Base-by-base conservation (phyloP, 2,797 vertebrate genomes). In the Picus viridis region DNA sequence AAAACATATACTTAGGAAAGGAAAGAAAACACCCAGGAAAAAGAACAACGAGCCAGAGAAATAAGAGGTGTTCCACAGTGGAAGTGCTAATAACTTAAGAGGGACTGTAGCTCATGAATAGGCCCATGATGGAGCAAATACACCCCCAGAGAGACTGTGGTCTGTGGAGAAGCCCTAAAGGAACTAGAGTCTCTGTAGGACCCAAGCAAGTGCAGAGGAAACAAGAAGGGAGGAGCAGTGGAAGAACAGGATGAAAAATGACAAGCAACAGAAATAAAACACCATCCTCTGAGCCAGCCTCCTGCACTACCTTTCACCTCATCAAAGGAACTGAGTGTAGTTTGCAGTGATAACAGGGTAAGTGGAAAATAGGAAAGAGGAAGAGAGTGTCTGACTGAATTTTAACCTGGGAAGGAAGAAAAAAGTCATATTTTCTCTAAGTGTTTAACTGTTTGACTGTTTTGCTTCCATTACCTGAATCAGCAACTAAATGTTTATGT, bases 71-170 rank as follows among this genome's bases (percentile, higher is more conserved):
- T 53, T 65, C 22, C 5, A 13, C 32, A 23, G 24, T 22, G 26
- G 30, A 84, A 34, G 12, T 27, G 10, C 7, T 49, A 67, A 47
- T 2, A 23, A 3, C 3, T 6, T n/a, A 58, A 41, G 20, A 56
- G 3, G 1, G 22, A 26, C 16, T 2, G 1, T 16, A 36, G 17
- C 8, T 30, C 6, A 14, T 16, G 32, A 36, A 45, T 51, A 73
- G 67, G 16, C 26, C 39, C 14, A 34, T 27, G 12, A 17, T 27
- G 13, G 23, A 22, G 13, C 10, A 47, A 32, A 14, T 47, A 43
- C 2, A 16, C 2, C 2, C 7, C 29, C 39, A 49, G 20, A 43
- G 2, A 1, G 15, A 23, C 19, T 1, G 1, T 14, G 49, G 17
- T 9, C 41, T 7, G 9, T 8, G 24, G n/a, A 34, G 41, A 65